phyloP scores from a whole-genome alignment of 2,888 invertebrate genomes.

The Aphidius colemani region DNA sequence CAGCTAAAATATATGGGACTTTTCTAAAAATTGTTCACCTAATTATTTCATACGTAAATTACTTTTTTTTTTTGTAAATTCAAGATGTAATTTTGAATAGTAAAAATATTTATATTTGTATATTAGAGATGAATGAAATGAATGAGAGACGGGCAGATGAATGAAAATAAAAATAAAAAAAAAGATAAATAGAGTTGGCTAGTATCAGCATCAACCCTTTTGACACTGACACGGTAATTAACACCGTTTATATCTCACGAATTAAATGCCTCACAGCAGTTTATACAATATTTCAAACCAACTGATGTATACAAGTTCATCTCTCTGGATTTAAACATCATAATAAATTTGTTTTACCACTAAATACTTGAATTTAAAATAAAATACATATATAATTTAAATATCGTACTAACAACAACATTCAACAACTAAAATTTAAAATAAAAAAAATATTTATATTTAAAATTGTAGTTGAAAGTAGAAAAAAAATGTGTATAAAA shows the following conservation, averaged over 20 bases:
- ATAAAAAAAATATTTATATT: conserved; percentile 3
- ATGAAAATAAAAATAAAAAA: too few relatives aligned
- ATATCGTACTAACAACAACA: background rate
- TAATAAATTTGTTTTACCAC: background rate
- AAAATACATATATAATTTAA: background rate
- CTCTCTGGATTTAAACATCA: background rate
- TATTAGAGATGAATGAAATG: too few relatives aligned
- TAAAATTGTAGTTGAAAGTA: conserved; percentile 4
- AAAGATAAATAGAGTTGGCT: background rate
- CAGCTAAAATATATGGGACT: conserved; percentile 56
- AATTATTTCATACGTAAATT: too few relatives aligned
- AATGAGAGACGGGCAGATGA: background rate
- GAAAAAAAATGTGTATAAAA: too few relatives aligned
- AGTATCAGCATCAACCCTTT: conserved; percentile 6
- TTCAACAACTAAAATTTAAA: background rate
- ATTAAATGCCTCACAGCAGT: conserved; percentile 41
- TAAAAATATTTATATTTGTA: background rate
- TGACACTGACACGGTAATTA: conserved; percentile 43
- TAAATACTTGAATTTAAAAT: conserved; percentile 3
- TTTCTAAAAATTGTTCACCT: background rate
- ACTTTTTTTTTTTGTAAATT: background rate
- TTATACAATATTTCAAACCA: too few relatives aligned
- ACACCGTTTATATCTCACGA: conserved; percentile 45
- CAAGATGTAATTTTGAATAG: background rate
- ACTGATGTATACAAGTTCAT: too few relatives aligned